phyloP scores from a whole-genome alignment of 2,888 invertebrate genomes.

The Erebia aethiops region DNA sequence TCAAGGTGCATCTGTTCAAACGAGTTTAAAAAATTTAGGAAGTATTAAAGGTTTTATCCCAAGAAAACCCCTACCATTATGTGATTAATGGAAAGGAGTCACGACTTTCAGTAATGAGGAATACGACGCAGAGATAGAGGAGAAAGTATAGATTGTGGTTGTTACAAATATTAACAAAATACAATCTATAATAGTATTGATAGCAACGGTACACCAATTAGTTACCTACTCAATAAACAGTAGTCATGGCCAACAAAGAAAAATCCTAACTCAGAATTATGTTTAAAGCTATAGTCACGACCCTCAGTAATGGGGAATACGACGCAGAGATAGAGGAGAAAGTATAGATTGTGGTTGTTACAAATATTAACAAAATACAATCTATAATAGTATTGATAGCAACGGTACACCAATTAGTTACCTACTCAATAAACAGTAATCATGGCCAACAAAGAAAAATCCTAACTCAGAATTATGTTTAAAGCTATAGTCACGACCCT shows the following conservation, averaged over 20 bases:
- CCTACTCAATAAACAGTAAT: constrained; percentile 10
- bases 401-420: background rate
- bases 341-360: background rate
- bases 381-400: background rate
- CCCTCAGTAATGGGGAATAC: no score
- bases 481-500: background rate
- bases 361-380: background rate
- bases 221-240: constrained; percentile 10
- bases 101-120: no score
- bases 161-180: background rate
- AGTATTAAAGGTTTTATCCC: no score
- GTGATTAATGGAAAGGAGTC: no score
- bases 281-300: constrained; percentile 10
- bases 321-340: no score
- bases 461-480: constrained; percentile 10
- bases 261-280: constrained; percentile 7
- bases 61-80: no score
- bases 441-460: background rate
- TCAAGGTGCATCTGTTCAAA: no score
- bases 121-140: no score
- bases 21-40: no score
- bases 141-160: no score
- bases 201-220: background rate
- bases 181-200: background rate
- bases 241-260: background rate